phyloP scores from a whole-genome alignment of 2,888 invertebrate species.

The Xestoiulus laeticollis region DNA sequence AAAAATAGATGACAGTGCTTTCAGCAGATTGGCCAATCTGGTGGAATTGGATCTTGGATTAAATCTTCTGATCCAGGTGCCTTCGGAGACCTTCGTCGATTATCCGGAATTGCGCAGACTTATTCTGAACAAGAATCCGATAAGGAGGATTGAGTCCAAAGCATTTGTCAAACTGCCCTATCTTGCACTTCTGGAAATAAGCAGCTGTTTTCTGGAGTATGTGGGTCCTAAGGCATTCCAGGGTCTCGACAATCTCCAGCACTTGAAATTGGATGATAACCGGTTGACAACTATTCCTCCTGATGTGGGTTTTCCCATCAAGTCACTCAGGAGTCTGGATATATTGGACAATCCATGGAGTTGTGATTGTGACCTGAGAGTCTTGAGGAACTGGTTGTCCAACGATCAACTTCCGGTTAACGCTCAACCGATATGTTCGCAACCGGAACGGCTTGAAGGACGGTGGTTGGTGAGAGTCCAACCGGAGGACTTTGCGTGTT shows the following conservation, averaged over 20 bases:
- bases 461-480: constrained; percentile 14
- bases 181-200: constrained; percentile 75
- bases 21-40: constrained; percentile 79
- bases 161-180: constrained; percentile 77
- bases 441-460: constrained; percentile 53
- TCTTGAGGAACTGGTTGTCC: constrained; percentile 54
- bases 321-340: constrained; percentile 58
- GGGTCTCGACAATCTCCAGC: constrained; percentile 82
- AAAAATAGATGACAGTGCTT: constrained; percentile 54
- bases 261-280: constrained; percentile 85
- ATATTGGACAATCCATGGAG: constrained; percentile 55
- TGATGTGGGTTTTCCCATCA: constrained; percentile 70
- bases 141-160: constrained; percentile 70
- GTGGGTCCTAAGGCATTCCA: constrained; percentile 77
- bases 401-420: constrained; percentile 54
- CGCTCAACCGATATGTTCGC: constrained; percentile 52
- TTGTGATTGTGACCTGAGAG: constrained; percentile 55
- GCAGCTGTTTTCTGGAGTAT: constrained; percentile 78
- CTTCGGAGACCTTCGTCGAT: constrained; percentile 80
- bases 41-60: constrained; percentile 87
- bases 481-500: constrained; percentile 54
- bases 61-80: constrained; percentile 80
- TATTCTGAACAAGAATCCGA: constrained; percentile 82
- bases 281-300: constrained; percentile 71
- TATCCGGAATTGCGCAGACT: constrained; percentile 84